Percentiles rank a stretch among this genome's conserved stretches.
These are phyloP conservation scores for Phyllotis vaccarum DNA, from an alignment of 2,797 vertebrate species.

Conservation along the genomic window DNA sequence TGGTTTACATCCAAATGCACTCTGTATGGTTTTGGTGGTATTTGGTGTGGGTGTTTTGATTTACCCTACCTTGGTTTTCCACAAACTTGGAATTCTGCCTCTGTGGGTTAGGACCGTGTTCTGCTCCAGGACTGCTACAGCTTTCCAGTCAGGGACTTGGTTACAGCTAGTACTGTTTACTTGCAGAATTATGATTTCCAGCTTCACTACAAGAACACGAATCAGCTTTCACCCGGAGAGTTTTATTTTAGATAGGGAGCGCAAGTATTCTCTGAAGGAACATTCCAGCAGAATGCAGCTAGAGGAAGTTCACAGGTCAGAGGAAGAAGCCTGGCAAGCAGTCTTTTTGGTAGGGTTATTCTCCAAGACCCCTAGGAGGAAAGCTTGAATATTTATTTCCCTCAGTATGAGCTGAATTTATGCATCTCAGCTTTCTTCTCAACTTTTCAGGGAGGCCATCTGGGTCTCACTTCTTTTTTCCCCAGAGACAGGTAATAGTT, in stretches of 20 bases:
- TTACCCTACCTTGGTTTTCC: not conserved
- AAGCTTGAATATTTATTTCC: slow-evolving; percentile 49
- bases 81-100: not conserved
- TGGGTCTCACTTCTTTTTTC: slow-evolving; percentile 31
- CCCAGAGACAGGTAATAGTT: slow-evolving; percentile 8
- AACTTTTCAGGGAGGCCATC: not conserved
- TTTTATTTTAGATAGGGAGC: slow-evolving; percentile 56
- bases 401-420: slow-evolving; percentile 52
- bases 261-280: slow-evolving; percentile 30
- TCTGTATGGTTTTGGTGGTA: not conserved
- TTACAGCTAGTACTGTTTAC: slow-evolving; percentile 38
- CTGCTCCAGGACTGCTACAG: not conserved
- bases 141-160: slow-evolving; percentile 49
- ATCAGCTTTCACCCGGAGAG: slow-evolving; percentile 16
- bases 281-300: slow-evolving; percentile 25
- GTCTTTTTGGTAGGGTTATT: slow-evolving; percentile 39
- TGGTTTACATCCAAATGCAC: not conserved
- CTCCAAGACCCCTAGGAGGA: slow-evolving; percentile 49
- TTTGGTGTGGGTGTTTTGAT: not conserved
- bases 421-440: slow-evolving; percentile 7
- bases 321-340: not conserved
- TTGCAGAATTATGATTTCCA: slow-evolving; percentile 54
- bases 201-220: not conserved
- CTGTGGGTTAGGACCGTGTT: not conserved
- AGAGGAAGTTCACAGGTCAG: not conserved